Evolutionary conservation across 2,888 invertebrate genomes (phyloP).

Genomic region (Blera fallax): DNA sequence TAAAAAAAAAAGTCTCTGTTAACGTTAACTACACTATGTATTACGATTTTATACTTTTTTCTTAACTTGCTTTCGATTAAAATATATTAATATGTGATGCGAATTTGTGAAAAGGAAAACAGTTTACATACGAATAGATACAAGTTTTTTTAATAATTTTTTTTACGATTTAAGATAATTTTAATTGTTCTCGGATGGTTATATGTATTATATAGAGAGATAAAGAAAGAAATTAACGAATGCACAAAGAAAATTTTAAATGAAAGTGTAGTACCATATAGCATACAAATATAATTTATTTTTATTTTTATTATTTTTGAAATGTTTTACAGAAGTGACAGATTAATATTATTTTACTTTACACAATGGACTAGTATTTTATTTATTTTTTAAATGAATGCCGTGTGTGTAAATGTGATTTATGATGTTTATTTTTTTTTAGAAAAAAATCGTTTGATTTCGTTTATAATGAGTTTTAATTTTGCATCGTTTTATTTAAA

Average conservation of each 20-base stretch:
- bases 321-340: conserved; percentile 26
- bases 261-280: conserved; percentile 8
- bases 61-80: conserved; percentile 4
- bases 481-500: conserved; percentile 82
- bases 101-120: conserved; percentile 7
- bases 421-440: conserved; percentile 41
- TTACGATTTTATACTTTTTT: background rate
- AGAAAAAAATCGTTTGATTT: conserved; percentile 46
- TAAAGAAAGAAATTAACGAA: conserved; percentile 15
- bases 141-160: background rate
- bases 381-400: conserved; percentile 67
- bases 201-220: conserved; percentile 5
- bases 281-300: background rate
- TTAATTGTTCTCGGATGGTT: background rate
- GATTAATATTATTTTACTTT: conserved; percentile 10
- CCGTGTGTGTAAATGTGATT: conserved; percentile 76
- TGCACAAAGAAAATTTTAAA: conserved; percentile 36
- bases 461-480: conserved; percentile 73
- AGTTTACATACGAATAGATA: conserved; percentile 26
- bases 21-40: conserved; percentile 26
- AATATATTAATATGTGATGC: background rate
- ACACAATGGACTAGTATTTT: conserved; percentile 41
- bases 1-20: conserved; percentile 7
- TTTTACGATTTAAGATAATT: background rate
- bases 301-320: background rate